A percentile compares a stretch with the other conserved stretches of the same genome.
Conservation (phyloP, 2,797 vertebrate genomes). For the Knipowitschia caucasica region DNA sequence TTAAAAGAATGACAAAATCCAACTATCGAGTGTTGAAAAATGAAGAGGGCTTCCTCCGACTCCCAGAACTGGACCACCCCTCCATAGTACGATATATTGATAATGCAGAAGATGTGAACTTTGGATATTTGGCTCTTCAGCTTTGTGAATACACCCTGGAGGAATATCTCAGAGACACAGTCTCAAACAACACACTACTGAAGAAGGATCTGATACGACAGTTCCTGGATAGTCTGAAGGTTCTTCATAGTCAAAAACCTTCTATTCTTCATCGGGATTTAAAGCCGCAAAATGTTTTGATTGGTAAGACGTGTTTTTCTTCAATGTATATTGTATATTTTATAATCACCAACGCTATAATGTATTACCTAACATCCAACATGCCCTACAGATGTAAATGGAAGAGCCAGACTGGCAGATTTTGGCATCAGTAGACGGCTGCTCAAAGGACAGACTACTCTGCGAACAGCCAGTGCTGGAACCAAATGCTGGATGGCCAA, state of each 20-base stretch:
- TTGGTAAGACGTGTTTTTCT: constrained; percentile 47
- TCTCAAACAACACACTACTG: background rate
- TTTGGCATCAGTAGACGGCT: constrained; percentile 67
- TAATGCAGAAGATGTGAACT: constrained; percentile 53
- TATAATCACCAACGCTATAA: background rate
- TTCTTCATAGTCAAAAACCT: constrained; percentile 49
- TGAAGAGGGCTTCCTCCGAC: constrained; percentile 51
- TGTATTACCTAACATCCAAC: background rate
- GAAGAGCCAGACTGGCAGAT: constrained; percentile 58
- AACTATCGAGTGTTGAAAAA: constrained; percentile 58
- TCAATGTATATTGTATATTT: background rate
- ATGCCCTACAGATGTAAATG: constrained; percentile 34
- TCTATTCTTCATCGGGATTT: constrained; percentile 65
- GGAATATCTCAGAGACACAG: constrained; percentile 36
- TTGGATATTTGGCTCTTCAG: constrained; percentile 69
- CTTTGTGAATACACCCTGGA: constrained; percentile 69
- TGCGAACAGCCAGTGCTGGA: constrained; percentile 46
- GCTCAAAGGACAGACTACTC: constrained; percentile 39
- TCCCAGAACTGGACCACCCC: constrained; percentile 43
- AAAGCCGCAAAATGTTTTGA: constrained; percentile 71
- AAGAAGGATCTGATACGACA: constrained; percentile 27
- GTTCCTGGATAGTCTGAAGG: constrained; percentile 47
- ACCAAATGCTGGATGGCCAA: constrained; percentile 66
- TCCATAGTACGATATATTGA: constrained; percentile 66
- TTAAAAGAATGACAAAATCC: constrained; percentile 58